These are phyloP conservation scores for Scophthalmus maximus DNA, from an alignment of 2,113 vertebrate genomes.

Conservation along the genomic window DNA sequence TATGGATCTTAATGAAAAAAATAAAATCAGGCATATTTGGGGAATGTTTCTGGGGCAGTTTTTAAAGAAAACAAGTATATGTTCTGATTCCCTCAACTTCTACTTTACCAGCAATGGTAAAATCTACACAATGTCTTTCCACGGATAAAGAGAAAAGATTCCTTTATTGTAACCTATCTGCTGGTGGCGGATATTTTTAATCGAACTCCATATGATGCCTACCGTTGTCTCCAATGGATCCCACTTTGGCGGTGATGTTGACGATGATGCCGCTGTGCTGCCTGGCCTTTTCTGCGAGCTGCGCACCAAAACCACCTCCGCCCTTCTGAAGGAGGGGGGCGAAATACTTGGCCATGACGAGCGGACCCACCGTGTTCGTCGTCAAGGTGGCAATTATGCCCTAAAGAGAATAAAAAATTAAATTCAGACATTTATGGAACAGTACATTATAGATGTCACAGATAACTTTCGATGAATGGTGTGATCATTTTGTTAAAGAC, in stretches of 20 bases:
- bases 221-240: slow-evolving; percentile 80
- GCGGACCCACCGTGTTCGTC: slow-evolving; percentile 74
- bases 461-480: too few species aligned
- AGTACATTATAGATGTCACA: too few species aligned
- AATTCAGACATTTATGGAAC: too few species aligned
- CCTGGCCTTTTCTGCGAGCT: slow-evolving; percentile 68
- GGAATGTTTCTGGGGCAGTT: too few species aligned
- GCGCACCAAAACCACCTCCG: slow-evolving; percentile 71
- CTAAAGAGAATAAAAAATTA: slow-evolving; percentile 49
- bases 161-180: background rate
- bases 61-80: background rate
- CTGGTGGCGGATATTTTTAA: background rate
- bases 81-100: background rate
- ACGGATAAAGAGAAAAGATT: background rate
- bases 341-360: slow-evolving; percentile 82
- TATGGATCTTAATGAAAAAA: too few species aligned
- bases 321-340: slow-evolving; percentile 76
- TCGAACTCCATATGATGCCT: too few species aligned
- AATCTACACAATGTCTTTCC: background rate
- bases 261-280: slow-evolving; percentile 73
- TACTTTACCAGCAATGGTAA: background rate
- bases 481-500: too few species aligned
- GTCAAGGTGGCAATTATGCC: slow-evolving; percentile 70
- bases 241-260: slow-evolving; percentile 80
- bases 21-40: too few species aligned